Base-by-base conservation (phyloP, 2,113 vertebrate genomes). In the Penelope pileata region DNA sequence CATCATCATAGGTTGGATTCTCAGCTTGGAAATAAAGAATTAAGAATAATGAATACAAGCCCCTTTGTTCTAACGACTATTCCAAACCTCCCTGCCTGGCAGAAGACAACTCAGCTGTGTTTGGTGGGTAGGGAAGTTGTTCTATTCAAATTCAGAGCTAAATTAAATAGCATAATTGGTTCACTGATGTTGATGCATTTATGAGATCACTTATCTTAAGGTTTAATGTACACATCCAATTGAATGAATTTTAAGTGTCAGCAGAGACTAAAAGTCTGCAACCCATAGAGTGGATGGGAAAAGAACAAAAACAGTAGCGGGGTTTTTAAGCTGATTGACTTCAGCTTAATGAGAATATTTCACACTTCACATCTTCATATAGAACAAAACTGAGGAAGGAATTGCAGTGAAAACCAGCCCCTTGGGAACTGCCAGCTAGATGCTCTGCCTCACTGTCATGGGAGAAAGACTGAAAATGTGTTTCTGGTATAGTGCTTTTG, bases 91-190 rank as follows among this genome's bases (percentile, higher is more conserved):
- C 22, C 42, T 3, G 0, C 42, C 50, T 83, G 79, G 48, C 66
- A 75, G 80, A 94, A 82, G 69, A 60, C 40, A 92, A 48, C 40
- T 40, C 1, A 3, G 16, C 24, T 79, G 24, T 45, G 56, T 51
- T 87, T 83, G 86, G 64, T 78, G 80, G 51, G 40, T 32, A 84
- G 66, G 73, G 30, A 86, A 93, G 86, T 32, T 54, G 32, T 91
- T 83, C 63, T 86, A 78, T 83, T 92, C 45, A 53, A 86, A 90
- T 73, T 86, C 54, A 77, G 83, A 83, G 54, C 34, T 88, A 93
- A 96, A 96, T 90, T 87, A 91, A 90, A 91, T 3, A 74, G 38
- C 60, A 74, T 85, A 86, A 90, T 83, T 93, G 83, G 7, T 83
- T 94, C 91, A 62, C 63, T 21, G 3, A 63, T 74, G n/a, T 14